Base-by-base conservation (phyloP, 2,113 vertebrate species). In the Saccopteryx leptura region DNA sequence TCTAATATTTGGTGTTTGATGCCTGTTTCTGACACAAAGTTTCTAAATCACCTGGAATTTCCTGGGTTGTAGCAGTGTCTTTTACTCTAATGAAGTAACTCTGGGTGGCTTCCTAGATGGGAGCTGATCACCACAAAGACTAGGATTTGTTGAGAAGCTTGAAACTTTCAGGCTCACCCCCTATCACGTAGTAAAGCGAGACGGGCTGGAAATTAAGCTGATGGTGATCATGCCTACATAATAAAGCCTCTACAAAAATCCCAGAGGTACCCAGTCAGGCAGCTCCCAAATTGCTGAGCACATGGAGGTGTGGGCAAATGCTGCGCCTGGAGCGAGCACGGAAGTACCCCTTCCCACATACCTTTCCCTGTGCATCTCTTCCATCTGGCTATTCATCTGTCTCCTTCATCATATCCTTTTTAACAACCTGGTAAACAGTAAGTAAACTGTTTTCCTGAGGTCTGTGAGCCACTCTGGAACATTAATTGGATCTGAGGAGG, bases 21-120 rank as follows among this genome's bases (percentile, higher is more conserved):
- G 54, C 56, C 24, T 39, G 46, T 72, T 71, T 12, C 5, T 1
- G 31, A 71, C 56, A 31, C 33, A 50, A 39, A 60, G 63, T 79
- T 87, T n/a, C 54, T 88, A 80, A 87, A 63, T 88, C 75, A 19
- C 18, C 63, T 93, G 92, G 24, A 72, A 80, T 63, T 71, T 80
- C 66, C n/a, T 88, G 56, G 56, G n/a, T 63, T 68, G 60, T 18
- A 63, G n/a, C 6, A 17, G 9, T 87, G 63, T 61, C 5, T 87
- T 93, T 86, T 78, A 69, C 21, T 79, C 63, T 52, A 61, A 61
- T 79, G 39, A 21, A 15, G 74, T 71, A 56, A 39, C 18, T 93
- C 46, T 39, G n/a, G 21, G n/a, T 6, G 31, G 74, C 9, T 28
- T 88, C 24, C 12, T 28, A n/a, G 75, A 52, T 9, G 14, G 33